Conservation (phyloP, 2,113 vertebrate species). For the Taurulus bubalis region DNA sequence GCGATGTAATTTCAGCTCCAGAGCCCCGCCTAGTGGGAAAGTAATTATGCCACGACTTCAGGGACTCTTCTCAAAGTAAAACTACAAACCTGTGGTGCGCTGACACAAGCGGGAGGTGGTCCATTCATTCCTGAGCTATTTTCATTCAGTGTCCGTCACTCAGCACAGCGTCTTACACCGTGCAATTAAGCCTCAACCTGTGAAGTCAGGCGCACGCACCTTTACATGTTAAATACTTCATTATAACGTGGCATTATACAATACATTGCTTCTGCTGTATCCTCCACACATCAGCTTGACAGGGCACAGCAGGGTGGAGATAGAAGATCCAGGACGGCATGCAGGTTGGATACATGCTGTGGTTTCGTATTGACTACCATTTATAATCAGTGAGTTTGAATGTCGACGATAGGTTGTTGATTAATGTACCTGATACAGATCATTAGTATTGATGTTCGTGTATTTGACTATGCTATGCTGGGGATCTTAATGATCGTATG, state of each 20-base stretch:
- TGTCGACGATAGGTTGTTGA: background rate
- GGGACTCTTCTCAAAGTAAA: conserved; percentile 55
- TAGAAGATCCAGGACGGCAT: background rate
- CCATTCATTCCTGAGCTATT: background rate
- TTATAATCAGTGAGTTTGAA: background rate
- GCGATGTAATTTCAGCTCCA: conserved; percentile 77
- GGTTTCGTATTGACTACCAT: background rate
- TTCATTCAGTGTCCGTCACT: conserved; percentile 2
- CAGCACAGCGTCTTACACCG: background rate
- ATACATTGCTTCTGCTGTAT: background rate
- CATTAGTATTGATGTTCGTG: background rate
- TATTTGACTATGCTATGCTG: background rate
- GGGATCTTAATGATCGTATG: conserved; percentile 4
- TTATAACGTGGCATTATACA: background rate
- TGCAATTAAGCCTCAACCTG: conserved; percentile 10
- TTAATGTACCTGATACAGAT: conserved; percentile 14
- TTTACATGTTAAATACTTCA: background rate
- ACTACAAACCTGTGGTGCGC: conserved; percentile 23
- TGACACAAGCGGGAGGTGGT: conserved; percentile 4
- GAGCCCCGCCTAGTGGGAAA: conserved; percentile 67
- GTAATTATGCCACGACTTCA: conserved; percentile 64
- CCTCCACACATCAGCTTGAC: background rate
- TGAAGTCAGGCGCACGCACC: conserved; percentile 1
- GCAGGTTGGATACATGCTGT: background rate
- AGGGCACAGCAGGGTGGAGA: background rate